These are phyloP conservation scores for Phyllopteryx taeniolatus DNA, from an alignment of 2,113 vertebrate species.

Conservation along the genomic window DNA sequence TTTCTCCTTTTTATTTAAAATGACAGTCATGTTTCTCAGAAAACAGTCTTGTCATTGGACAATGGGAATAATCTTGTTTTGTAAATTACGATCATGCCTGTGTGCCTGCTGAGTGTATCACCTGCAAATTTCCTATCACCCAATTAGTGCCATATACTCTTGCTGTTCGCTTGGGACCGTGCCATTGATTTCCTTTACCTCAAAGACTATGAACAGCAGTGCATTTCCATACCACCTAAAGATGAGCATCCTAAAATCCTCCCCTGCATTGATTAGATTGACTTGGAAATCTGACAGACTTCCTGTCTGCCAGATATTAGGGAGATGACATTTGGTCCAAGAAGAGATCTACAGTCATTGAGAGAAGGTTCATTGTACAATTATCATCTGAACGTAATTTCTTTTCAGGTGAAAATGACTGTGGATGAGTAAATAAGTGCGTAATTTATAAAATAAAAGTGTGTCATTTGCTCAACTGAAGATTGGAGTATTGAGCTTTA, in stretches of 20 bases:
- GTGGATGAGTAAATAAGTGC: not conserved
- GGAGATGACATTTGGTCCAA: not conserved
- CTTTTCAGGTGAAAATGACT: not conserved
- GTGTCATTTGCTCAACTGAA: not conserved
- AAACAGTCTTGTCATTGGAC: not conserved
- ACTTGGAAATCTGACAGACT: not conserved
- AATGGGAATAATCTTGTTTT: not conserved
- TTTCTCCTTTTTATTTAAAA: not conserved
- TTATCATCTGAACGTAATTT: not conserved
- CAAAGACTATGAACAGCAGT: conserved; percentile 17
- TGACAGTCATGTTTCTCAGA: not conserved
- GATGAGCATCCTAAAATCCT: not conserved
- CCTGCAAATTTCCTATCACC: conserved; percentile 9
- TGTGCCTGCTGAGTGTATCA: not conserved
- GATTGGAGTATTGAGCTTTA: not conserved
- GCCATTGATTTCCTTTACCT: conserved; percentile 26
- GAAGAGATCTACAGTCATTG: too few species aligned
- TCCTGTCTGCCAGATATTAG: not conserved
- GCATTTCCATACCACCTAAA: conserved; percentile 18
- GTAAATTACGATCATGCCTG: not conserved
- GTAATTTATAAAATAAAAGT: not conserved
- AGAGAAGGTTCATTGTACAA: not conserved
- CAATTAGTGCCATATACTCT: conserved; percentile 17
- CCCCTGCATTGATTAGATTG: conserved; percentile 17
- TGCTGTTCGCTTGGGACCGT: conserved; percentile 5